Evolutionary conservation across 2,113 vertebrate species (phyloP).

Genomic region (Dendropsophus ebraccatus): DNA sequence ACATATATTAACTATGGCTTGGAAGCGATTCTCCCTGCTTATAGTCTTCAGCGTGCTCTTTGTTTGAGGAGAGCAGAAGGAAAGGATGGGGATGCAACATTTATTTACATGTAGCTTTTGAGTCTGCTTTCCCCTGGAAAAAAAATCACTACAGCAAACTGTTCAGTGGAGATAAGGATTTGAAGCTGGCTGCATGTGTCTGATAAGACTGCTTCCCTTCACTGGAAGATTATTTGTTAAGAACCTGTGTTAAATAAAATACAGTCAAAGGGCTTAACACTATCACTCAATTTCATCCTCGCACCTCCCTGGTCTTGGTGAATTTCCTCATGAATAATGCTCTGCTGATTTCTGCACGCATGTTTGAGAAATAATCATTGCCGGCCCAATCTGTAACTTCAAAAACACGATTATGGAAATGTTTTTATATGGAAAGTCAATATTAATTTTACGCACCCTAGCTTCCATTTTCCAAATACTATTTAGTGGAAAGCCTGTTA

Average conservation of each 20-base stretch:
- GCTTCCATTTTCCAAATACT: not conserved
- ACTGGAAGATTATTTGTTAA: slow-evolving; percentile 75
- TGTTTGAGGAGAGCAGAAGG: slow-evolving; percentile 43
- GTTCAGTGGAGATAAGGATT: slow-evolving; percentile 85
- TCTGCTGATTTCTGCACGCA: slow-evolving; percentile 44
- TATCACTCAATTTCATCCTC: slow-evolving; percentile 66
- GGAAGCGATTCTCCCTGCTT: slow-evolving; percentile 64
- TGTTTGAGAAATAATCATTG: slow-evolving; percentile 41
- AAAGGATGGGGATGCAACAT: slow-evolving; percentile 19
- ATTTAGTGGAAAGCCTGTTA: slow-evolving; percentile 2
- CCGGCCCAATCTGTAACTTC: slow-evolving; percentile 35
- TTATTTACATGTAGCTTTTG: slow-evolving; percentile 65
- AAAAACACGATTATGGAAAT: slow-evolving; percentile 20
- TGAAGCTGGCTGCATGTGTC: slow-evolving; percentile 84
- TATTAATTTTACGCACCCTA: not conserved
- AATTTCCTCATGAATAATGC: slow-evolving; percentile 68
- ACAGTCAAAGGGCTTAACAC: slow-evolving; percentile 73
- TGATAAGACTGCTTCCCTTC: slow-evolving; percentile 83
- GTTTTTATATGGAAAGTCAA: not conserved
- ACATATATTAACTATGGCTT: slow-evolving; percentile 43
- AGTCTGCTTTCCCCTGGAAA: slow-evolving; percentile 69
- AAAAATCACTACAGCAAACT: slow-evolving; percentile 84
- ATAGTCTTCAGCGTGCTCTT: slow-evolving; percentile 64
- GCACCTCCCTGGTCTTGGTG: slow-evolving; percentile 42
- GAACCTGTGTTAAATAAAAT: slow-evolving; percentile 72